Conservation (phyloP, 2,888 invertebrate genomes). For the Dryococelus australis region DNA sequence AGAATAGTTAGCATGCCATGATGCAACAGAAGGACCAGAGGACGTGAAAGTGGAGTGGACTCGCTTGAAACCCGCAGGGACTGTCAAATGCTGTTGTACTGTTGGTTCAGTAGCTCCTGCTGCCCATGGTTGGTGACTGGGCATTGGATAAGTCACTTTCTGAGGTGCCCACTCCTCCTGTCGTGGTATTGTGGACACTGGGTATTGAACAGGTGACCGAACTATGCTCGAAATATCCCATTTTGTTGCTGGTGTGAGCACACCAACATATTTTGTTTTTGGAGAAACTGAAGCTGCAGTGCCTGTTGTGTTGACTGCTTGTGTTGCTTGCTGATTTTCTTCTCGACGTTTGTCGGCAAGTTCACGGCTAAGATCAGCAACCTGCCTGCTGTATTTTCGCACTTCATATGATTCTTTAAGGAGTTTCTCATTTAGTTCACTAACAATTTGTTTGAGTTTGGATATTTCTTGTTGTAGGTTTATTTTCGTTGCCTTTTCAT, state of each 20-base stretch:
- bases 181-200: neutral
- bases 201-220: neutral
- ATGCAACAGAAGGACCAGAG: conserved; percentile 26
- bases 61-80: neutral
- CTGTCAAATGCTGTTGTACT: neutral
- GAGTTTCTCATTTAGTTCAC: neutral
- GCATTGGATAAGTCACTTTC: neutral
- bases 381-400: neutral
- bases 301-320: neutral
- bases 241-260: neutral
- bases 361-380: neutral
- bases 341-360: neutral
- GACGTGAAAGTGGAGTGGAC: conserved; percentile 34
- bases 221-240: neutral
- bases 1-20: conserved; percentile 28
- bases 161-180: neutral
- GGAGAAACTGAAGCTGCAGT: neutral
- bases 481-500: neutral
- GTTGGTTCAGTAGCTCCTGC: neutral
- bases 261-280: neutral
- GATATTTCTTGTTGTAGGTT: neutral
- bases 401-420: neutral
- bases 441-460: neutral
- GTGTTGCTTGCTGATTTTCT: neutral
- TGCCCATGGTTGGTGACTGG: neutral